Conservation (phyloP, 2,113 vertebrate genomes). For the Ammodytes dubius region DNA sequence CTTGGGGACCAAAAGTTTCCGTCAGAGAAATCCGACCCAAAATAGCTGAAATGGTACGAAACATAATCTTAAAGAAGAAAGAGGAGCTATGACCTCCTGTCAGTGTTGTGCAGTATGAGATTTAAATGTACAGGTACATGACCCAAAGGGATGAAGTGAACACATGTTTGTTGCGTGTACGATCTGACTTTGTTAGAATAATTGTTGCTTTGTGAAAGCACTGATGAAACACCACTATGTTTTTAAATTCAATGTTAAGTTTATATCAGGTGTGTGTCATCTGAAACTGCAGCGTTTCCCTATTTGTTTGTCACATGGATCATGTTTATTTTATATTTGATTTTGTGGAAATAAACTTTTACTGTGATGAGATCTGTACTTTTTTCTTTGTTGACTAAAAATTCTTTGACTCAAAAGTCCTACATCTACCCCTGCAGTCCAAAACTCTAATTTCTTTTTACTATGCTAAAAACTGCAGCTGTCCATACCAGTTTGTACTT, state of each 20-base stretch:
- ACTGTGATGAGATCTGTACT: constrained; percentile 27
- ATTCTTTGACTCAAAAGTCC: too few relatives aligned
- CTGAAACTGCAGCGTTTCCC: constrained; percentile 1
- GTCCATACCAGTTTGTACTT: too few relatives aligned
- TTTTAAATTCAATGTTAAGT: background rate
- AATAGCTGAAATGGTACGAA: constrained; percentile 90
- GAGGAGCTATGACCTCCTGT: constrained; percentile 87
- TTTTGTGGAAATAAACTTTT: constrained; percentile 53
- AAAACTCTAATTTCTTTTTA: too few relatives aligned
- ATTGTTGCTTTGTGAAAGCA: constrained; percentile 30
- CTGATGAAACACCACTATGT: constrained; percentile 42
- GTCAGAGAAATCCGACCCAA: constrained; percentile 91
- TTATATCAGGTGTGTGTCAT: background rate
- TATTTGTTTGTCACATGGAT: constrained; percentile 1
- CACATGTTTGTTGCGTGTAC: background rate
- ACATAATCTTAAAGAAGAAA: constrained; percentile 94
- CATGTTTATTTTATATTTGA: constrained; percentile 15
- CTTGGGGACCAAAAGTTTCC: constrained; percentile 91
- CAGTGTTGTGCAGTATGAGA: background rate
- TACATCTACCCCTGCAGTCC: too few relatives aligned
- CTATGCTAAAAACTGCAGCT: too few relatives aligned
- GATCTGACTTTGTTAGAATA: background rate
- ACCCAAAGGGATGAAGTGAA: constrained; percentile 3
- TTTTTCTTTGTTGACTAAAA: too few relatives aligned
- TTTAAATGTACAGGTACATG: background rate